Evolutionary conservation across 2,888 invertebrate genomes (phyloP), one percentile per base, ranked within the genome.

Genomic region (Catocala fraxini): DNA sequence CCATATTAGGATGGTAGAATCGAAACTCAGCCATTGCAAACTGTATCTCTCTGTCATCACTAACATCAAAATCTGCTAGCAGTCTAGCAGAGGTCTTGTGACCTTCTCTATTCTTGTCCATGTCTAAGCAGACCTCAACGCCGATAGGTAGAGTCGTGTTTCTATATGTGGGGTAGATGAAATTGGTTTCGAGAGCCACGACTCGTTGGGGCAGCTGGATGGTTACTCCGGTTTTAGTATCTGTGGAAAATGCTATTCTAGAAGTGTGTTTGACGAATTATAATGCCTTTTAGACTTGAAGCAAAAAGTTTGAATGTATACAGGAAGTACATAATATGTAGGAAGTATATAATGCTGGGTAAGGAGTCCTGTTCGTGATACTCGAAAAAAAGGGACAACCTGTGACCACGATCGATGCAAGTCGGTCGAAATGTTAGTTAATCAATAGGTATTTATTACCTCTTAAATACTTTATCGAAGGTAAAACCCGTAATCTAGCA

Each of bases 61-160:
- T 89, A 4, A 92, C 67, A 5, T 83, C 89, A 4, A 96, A 72
- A 68, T 97, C 95, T 0, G 95, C 88, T 47, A 86, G 82, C 59
- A 95, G 94, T 12, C 93, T 88, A 0, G 96, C 79, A 0, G 95
- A 93, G 0, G 96, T 95, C 81, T 96, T 97, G 71, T 96, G 95
- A 12, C 95, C 94, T 0, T 97, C 97, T 70, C 96, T 95, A 77
- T 95, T 95, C 84, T 97, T 97, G 89, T 98, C 96, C 56, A 97
- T 87, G 84, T 96, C 97, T 46, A 97, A 89, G 7, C 93, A 91
- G 5, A 96, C 77, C 56, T 97, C 97, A 9, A 96, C 95, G 57
- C 95, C 95, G 71, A 96, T 93, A 35, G 95, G 95, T 71, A 96
- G 96, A 0, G 95, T 94, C 33, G 95, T 56, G 0, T 82, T 80